A percentile compares a stretch with the other conserved stretches of the same genome.
Conservation (phyloP, 2,797 vertebrate genomes). For the Gymnoscopelus microlampas region DNA sequence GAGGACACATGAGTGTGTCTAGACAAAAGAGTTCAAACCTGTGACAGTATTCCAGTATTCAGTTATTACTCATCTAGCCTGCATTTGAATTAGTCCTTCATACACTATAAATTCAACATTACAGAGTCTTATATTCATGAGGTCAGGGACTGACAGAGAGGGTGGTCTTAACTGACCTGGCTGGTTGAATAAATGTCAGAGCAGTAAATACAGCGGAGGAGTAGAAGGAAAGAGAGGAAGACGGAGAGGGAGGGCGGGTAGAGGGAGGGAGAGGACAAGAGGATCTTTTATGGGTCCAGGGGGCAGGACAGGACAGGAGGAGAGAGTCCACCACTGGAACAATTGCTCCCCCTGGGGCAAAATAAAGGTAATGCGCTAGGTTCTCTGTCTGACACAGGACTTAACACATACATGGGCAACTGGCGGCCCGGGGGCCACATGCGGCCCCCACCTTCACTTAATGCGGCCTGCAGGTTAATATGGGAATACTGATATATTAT, state of each 20-base stretch:
- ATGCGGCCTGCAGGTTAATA: no score
- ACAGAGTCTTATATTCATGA: neutral
- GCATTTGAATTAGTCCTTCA: no score
- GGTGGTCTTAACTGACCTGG: neutral
- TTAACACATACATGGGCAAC: no score
- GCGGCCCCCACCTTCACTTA: no score
- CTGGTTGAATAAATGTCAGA: neutral
- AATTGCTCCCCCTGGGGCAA: slow-evolving; percentile 77
- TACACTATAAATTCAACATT: no score
- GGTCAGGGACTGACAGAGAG: neutral
- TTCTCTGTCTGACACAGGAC: neutral
- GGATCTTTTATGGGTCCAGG: slow-evolving; percentile 22
- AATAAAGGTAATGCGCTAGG: slow-evolving; percentile 45
- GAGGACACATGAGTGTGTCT: no score
- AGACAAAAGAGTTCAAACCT: no score
- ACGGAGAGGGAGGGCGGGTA: neutral
- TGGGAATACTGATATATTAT: no score
- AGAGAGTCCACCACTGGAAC: slow-evolving; percentile 55
- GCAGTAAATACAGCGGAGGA: neutral
- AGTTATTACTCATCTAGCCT: no score
- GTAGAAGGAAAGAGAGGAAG: slow-evolving; percentile 4
- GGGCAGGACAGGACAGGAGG: slow-evolving; percentile 23
- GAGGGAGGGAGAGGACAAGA: slow-evolving; percentile 6
- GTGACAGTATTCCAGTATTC: no score
- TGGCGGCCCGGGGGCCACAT: no score